These are phyloP conservation scores for Sarcophaga caerulescens DNA, from an alignment of 2,888 invertebrate species.

Conservation along the genomic window DNA sequence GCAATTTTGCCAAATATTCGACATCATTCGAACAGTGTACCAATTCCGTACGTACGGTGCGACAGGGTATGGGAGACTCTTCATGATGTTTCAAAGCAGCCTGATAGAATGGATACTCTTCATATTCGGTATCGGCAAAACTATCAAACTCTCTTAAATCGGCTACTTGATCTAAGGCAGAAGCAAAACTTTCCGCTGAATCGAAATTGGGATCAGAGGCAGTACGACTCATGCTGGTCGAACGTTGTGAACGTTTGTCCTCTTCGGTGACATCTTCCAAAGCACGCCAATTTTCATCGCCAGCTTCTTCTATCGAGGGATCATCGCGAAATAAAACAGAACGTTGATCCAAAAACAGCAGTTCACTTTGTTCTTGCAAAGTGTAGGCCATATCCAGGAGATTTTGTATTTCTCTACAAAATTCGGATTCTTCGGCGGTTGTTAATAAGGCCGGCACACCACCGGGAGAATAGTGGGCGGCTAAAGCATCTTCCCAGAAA, in stretches of 20 bases:
- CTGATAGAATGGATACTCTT: conserved; percentile 92
- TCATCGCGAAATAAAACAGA: conserved; percentile 92
- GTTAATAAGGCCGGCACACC: conserved; percentile 85
- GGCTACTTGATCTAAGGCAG: conserved; percentile 95
- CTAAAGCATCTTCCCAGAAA: conserved; percentile 97
- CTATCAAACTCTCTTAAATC: conserved; percentile 95
- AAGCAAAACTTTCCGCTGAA: conserved; percentile 97
- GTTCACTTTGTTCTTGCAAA: conserved; percentile 92
- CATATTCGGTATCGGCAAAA: conserved; percentile 90
- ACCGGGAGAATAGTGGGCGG: conserved; percentile 85
- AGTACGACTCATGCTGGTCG: conserved; percentile 76
- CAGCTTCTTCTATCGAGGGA: conserved; percentile 83
- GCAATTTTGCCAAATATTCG: conserved; percentile 97
- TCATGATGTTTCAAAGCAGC: conserved; percentile 92
- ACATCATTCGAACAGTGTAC: conserved; percentile 94
- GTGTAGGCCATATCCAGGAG: conserved; percentile 92
- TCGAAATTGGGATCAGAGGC: conserved; percentile 86
- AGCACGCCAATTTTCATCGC: conserved; percentile 73
- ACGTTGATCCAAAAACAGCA: conserved; percentile 93
- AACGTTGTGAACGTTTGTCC: conserved; percentile 75
- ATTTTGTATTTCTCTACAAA: conserved; percentile 90
- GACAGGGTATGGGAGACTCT: conserved; percentile 81
- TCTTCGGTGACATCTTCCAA: conserved; percentile 71
- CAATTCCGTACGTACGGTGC: conserved; percentile 91
- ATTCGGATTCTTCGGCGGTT: conserved; percentile 92